Base-by-base conservation (phyloP, 2,113 vertebrate species). In the Paramormyrops kingsleyae region DNA sequence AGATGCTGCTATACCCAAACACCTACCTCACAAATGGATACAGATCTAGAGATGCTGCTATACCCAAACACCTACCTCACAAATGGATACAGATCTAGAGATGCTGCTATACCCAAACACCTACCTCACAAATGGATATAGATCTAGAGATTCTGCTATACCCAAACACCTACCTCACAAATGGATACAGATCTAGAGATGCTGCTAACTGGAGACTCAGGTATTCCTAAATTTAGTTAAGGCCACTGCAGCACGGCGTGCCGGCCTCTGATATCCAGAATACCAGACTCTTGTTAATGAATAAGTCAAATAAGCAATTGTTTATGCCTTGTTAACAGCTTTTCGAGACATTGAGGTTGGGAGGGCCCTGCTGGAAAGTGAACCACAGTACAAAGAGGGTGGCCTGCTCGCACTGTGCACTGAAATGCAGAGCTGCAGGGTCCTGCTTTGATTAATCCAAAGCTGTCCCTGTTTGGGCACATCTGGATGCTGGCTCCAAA, bases 401-500 rank as follows among this genome's bases (percentile, higher is more conserved):
- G 83, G 90, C 80, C 46, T 53, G 77, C 89, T 87, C 80, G 77
- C 89, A 88, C 87, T 83, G 88, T 31, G 74, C 47, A 62, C 91
- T 92, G 93, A 94, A 94, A 92, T 87, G 91, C 90, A 90, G 93
- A 86, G 90, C 93, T 93, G 92, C 93, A 91, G 89, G 88, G 0
- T 83, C 88, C 4, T 91, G 91, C 93, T 92, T 94, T 94, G 90
- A 92, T 91, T 92, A 87, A 50, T 53, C 35, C 13, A 21, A 87
- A 47, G 17, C 42, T 70, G 83, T 15, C 31, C 89, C 15, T 56
- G n/a, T 21, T 42, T 44, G 42, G 42, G 7, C 46, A 83, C 39
- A 83, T 83, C 80, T 83, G 80, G 31, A 84, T 47, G 42, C 24
- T 47, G 39, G 42, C 0, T 84, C 19, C 83, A 47, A 47, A 0